Evolutionary conservation across 1,140 invertebrate species (phyloP).

Genomic region (Pinna nobilis): DNA sequence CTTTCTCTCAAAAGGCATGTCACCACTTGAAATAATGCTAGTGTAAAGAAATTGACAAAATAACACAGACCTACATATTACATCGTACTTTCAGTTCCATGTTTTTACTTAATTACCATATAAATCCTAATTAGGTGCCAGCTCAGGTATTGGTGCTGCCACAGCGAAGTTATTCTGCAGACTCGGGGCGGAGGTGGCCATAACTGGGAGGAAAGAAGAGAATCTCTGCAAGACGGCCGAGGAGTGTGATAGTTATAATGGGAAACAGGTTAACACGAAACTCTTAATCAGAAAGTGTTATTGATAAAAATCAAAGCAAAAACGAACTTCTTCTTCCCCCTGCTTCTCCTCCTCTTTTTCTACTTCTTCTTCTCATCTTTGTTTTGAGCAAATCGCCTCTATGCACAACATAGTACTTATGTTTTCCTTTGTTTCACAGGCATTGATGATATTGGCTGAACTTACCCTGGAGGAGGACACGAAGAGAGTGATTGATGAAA

Average conservation of each 20-base stretch:
- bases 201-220: slow-evolving; percentile 53
- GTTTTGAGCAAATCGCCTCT: too few species aligned
- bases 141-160: slow-evolving; percentile 59
- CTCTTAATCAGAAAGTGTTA: too few species aligned
- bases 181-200: slow-evolving; percentile 45
- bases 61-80: too few species aligned
- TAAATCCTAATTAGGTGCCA: slow-evolving; percentile 59
- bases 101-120: slow-evolving; percentile 14
- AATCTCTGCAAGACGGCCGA: slow-evolving; percentile 47
- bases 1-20: too few species aligned
- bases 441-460: slow-evolving; percentile 78
- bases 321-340: too few species aligned
- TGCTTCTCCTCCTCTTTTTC: too few species aligned
- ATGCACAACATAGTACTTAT: background rate
- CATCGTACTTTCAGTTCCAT: background rate
- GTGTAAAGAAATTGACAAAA: too few species aligned
- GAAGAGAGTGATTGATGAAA: slow-evolving; percentile 79
- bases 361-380: too few species aligned
- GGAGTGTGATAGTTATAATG: slow-evolving; percentile 41
- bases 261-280: slow-evolving; percentile 15
- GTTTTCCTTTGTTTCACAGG: slow-evolving; percentile 40
- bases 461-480: slow-evolving; percentile 85
- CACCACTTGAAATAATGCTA: too few species aligned
- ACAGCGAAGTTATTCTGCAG: slow-evolving; percentile 56
- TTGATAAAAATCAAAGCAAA: too few species aligned